A percentile compares a stretch with the other conserved stretches of the same genome.
These are phyloP conservation scores for Bovichtus diacanthus DNA, from an alignment of 2,797 vertebrate genomes.

Conservation along the genomic window DNA sequence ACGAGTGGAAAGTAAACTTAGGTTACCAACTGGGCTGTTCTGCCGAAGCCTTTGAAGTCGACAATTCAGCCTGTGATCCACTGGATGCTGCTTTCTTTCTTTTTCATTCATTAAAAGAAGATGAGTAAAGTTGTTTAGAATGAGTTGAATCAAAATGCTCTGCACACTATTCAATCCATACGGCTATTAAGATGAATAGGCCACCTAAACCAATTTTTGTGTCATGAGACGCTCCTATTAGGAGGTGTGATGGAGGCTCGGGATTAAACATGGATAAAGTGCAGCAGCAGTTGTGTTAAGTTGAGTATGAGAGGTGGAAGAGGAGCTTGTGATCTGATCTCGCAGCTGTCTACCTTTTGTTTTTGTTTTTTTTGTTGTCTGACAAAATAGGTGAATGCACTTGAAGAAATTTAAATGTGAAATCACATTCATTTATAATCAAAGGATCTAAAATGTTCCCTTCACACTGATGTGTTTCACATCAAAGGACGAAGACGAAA, in stretches of 20 bases:
- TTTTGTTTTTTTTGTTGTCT: constrained; percentile 38
- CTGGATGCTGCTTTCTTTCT: constrained; percentile 6
- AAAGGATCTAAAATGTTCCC: constrained; percentile 15
- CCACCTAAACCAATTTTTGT: constrained; percentile 51
- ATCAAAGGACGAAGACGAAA: constrained; percentile 24
- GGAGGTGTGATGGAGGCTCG: constrained; percentile 43
- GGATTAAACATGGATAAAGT: constrained; percentile 66
- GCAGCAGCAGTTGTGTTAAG: constrained; percentile 35
- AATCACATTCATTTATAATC: constrained; percentile 25
- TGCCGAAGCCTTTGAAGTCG: constrained; percentile 48
- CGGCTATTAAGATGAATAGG: constrained; percentile 45
- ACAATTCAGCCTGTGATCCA: constrained; percentile 46
- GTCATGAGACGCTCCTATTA: constrained; percentile 53
- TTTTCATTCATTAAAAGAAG: constrained; percentile 40
- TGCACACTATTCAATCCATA: constrained; percentile 39
- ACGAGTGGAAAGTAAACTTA: constrained; percentile 59
- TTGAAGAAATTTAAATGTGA: constrained; percentile 17
- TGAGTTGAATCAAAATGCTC: constrained; percentile 51
- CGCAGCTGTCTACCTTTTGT: constrained; percentile 29
- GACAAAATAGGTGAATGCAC: constrained; percentile 44
- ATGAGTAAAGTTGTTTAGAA: constrained; percentile 33
- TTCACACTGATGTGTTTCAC: constrained; percentile 6
- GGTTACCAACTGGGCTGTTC: constrained; percentile 34
- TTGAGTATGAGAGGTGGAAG: constrained; percentile 18
- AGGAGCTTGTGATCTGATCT: constrained; percentile 42